A percentile compares a stretch with the other conserved stretches of the same genome.
Evolutionary conservation across 2,888 invertebrate species (phyloP).

Genomic region (Lissocephala sabroskyi): DNA sequence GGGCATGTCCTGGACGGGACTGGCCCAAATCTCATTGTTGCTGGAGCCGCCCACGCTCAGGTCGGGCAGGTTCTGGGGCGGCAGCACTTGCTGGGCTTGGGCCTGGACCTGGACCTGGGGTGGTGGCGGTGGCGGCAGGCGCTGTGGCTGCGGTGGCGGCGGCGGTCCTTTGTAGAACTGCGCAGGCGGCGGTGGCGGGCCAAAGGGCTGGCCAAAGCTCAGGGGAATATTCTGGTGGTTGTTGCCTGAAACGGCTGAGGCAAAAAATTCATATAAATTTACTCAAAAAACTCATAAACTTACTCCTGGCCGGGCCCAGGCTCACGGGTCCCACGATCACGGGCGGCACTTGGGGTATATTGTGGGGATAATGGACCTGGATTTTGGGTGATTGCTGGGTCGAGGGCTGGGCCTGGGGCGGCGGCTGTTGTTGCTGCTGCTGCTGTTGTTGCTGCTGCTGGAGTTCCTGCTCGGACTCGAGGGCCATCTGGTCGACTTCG

Average conservation of each 20-base stretch:
- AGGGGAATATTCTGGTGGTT: slow-evolving; percentile 73
- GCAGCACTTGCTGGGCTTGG: slow-evolving; percentile 65
- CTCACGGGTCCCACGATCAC: slow-evolving; percentile 24
- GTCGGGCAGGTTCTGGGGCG: slow-evolving; percentile 62
- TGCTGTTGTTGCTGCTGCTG: slow-evolving; percentile 65
- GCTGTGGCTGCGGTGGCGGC: slow-evolving; percentile 73
- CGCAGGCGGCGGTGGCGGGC: slow-evolving; percentile 73
- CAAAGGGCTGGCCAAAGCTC: slow-evolving; percentile 73
- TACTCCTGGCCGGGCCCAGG: slow-evolving; percentile 66
- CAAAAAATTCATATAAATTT: not conserved
- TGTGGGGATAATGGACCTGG: slow-evolving; percentile 72
- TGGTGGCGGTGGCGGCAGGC: slow-evolving; percentile 50
- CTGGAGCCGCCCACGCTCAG: slow-evolving; percentile 66
- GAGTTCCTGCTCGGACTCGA: slow-evolving; percentile 80
- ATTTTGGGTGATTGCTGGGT: slow-evolving; percentile 64
- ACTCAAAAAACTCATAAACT: slow-evolving; percentile 20
- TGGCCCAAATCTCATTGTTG: slow-evolving; percentile 88
- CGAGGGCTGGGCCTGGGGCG: slow-evolving; percentile 70
- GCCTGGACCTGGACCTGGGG: slow-evolving; percentile 25
- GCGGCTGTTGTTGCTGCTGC: slow-evolving; percentile 69
- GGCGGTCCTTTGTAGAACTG: slow-evolving; percentile 83
- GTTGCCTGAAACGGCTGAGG: slow-evolving; percentile 36
- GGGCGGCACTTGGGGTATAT: slow-evolving; percentile 45
- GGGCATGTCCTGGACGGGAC: slow-evolving; percentile 90
- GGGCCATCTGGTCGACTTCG: slow-evolving; percentile 80